phyloP scores from a whole-genome alignment of 2,113 vertebrate genomes.

The Solenodon paradoxus region DNA sequence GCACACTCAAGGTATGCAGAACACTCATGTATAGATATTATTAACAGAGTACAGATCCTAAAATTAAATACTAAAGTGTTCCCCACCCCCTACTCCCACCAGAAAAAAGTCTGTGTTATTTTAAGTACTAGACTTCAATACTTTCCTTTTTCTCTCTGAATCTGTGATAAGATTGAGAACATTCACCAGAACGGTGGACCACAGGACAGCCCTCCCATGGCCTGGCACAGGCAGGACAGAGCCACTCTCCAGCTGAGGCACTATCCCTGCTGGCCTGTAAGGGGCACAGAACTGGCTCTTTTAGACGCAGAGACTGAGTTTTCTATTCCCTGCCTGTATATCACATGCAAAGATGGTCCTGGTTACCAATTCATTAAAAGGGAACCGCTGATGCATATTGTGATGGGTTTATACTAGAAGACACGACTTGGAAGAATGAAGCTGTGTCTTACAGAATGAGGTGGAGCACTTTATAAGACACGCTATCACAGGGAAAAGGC shows the following conservation, averaged over 20 bases:
- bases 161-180: neutral
- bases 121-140: neutral
- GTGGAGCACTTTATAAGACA: neutral
- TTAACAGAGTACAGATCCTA: neutral
- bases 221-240: neutral
- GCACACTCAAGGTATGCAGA: neutral
- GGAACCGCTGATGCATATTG: neutral
- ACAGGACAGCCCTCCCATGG: neutral
- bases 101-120: neutral
- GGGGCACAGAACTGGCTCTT: neutral
- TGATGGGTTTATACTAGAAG: neutral
- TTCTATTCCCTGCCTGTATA: neutral
- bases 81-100: neutral
- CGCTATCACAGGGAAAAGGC: neutral
- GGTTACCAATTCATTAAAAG: neutral
- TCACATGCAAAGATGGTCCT: neutral
- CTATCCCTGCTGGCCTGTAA: neutral
- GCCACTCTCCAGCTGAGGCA: neutral
- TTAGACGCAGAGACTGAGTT: neutral
- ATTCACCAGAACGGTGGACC: neutral
- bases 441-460: neutral
- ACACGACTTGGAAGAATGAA: neutral
- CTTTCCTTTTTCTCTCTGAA: neutral
- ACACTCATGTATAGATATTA: neutral
- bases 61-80: neutral